Base-by-base conservation (phyloP, 2,113 vertebrate species). In the Brachyhypopomus occidentalis region DNA sequence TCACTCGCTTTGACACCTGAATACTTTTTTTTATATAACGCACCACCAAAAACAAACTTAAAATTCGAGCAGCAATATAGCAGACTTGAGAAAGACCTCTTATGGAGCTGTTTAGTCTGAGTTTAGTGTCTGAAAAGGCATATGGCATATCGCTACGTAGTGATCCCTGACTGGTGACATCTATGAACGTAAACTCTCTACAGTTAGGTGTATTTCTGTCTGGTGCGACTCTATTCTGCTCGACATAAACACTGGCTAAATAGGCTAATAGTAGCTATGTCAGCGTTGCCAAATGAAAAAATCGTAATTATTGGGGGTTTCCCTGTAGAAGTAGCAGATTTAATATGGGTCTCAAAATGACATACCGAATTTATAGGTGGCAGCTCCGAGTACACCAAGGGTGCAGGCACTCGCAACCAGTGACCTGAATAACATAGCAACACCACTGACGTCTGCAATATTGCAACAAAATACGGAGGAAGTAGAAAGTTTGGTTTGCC, bases 391-490 rank as follows among this genome's bases (percentile, higher is more conserved):
- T 0, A 93, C 90, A 80, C 85, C 88, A 16, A 88, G 78, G 89
- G 91, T 88, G 89, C 91, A 91, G 78, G 90, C 92, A 87, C 92
- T 83, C 88, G 89, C 87, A 3, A 85, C 83, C 4, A 92, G 77
- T 7, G 89, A 87, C 90, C 85, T 91, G 71, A 91, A 89, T 76
- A 93, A 88, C 94, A 94, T 94, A 84, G 78, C 88, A 91, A 63
- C 79, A 81, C 71, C 66, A 70, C 36, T 17, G 74, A 45, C 75
- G 45, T 23, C 38, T 17, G 75, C 83, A 81, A 74, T 87, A 77
- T 72, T 72, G 69, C 60, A 82, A 55, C 75, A 76, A 66, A 63
- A 67, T 17, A 71, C 25, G 25, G 87, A 85, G 84, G 36, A 87
- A 89, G 87, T 86, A 84, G 72, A 87, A 85, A 84, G 78, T 88